phyloP scores from a whole-genome alignment of 30 jellyfish, hydroid and myxozoan species.

The Rhopilema esculentum region DNA sequence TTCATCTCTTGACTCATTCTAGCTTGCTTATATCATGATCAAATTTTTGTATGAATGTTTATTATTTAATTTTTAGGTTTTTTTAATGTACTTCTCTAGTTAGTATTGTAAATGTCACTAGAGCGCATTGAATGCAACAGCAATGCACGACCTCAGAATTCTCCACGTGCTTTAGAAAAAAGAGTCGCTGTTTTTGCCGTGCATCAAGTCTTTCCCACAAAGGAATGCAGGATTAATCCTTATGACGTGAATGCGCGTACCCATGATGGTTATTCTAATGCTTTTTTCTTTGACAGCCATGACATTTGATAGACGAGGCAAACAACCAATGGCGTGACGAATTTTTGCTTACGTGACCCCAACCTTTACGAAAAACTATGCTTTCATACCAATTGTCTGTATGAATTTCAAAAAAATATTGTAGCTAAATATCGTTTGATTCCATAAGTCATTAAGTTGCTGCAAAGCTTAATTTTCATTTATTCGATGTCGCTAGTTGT shows the following conservation, averaged over 20 bases:
- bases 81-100: no score
- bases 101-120: no score
- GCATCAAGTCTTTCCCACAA: not conserved
- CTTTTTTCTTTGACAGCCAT: slow-evolving; percentile 9
- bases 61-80: no score
- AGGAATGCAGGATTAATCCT: not conserved
- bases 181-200: not conserved
- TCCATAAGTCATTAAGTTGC: no score
- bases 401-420: not conserved
- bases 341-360: slow-evolving; percentile 13
- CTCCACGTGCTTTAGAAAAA: not conserved
- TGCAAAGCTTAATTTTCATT: not conserved
- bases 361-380: not conserved
- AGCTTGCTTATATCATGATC: no score
- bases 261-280: slow-evolving; percentile 10
- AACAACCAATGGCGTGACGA: slow-evolving; percentile 13
- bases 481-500: not conserved
- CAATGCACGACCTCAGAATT: not conserved
- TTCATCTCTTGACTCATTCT: no score
- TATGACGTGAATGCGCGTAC: slow-evolving; percentile 3
- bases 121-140: not conserved
- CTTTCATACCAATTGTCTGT: not conserved
- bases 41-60: no score
- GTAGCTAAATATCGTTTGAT: no score
- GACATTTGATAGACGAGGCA: not conserved